phyloP scores from a whole-genome alignment of 2,888 invertebrate species.

The Spodoptera picta region DNA sequence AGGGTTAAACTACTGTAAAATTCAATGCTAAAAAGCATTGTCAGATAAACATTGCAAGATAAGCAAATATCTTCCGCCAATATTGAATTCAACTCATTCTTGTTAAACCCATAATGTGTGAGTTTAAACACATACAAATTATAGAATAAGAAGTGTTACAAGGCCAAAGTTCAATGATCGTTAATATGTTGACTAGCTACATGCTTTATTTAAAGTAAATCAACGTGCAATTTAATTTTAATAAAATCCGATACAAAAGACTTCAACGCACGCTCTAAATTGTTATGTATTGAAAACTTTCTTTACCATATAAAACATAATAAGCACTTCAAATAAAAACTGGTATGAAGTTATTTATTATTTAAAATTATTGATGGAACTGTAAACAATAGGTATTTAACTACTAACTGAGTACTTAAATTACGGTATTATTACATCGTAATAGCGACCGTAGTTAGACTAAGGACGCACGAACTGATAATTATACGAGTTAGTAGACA shows the following conservation, averaged over 20 bases:
- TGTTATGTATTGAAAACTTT: background rate
- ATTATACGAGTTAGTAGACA: constrained; percentile 10
- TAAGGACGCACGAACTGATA: constrained; percentile 29
- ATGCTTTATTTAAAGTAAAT: no score
- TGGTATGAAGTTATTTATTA: background rate
- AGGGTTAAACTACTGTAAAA: constrained; percentile 21
- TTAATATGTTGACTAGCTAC: background rate
- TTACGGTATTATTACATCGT: constrained; percentile 6
- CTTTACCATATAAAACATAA: background rate
- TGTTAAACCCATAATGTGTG: constrained; percentile 1
- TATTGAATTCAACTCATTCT: constrained; percentile 22
- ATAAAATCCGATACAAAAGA: constrained; percentile 30
- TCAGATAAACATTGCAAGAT: constrained; percentile 33
- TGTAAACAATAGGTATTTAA: no score
- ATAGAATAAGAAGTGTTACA: constrained; percentile 9
- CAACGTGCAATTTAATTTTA: background rate
- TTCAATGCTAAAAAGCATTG: constrained; percentile 30
- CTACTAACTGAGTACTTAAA: constrained; percentile 1
- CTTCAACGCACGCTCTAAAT: constrained; percentile 37
- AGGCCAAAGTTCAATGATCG: constrained; percentile 6
- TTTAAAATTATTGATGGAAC: no score
- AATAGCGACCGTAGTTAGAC: constrained; percentile 13
- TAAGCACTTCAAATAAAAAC: background rate
- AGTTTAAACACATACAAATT: constrained; percentile 16
- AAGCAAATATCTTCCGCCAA: constrained; percentile 26